A percentile compares a stretch with the other conserved stretches of the same genome.
Conservation (phyloP, 2,113 vertebrate species). For the Macroglossus sobrinus region DNA sequence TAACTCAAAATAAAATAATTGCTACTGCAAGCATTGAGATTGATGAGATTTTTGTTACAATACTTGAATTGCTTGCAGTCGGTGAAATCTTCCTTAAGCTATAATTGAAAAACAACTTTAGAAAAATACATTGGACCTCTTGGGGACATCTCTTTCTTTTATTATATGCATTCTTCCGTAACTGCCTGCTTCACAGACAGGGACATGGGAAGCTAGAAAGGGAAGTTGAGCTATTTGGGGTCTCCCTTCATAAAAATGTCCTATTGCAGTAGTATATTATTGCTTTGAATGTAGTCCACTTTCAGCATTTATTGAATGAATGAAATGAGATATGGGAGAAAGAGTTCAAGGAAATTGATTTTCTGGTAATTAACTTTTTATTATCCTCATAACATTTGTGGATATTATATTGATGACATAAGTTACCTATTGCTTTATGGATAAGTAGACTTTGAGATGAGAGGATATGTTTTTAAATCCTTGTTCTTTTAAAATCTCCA, state of each 20-base stretch:
- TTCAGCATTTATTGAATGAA: constrained; percentile 5
- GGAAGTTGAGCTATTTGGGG: not conserved
- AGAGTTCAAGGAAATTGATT: constrained; percentile 18
- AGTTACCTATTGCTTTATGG: constrained; percentile 2
- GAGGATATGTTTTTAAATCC: not conserved
- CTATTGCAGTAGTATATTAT: not conserved
- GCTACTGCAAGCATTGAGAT: not conserved
- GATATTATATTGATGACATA: not conserved
- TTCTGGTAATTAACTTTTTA: constrained; percentile 7
- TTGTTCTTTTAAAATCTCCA: not conserved
- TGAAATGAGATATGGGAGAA: constrained; percentile 9
- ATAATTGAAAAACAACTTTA: not conserved
- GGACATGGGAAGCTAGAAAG: not conserved
- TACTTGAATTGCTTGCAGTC: not conserved
- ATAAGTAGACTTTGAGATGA: not conserved
- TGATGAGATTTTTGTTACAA: constrained; percentile 14
- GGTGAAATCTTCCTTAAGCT: not conserved
- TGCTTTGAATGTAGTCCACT: not conserved
- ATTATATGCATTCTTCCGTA: not conserved
- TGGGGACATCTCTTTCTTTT: not conserved
- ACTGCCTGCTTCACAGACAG: not conserved
- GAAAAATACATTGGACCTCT: not conserved
- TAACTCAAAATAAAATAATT: not conserved
- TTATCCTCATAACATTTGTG: not conserved
- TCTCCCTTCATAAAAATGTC: not conserved